phyloP scores from a whole-genome alignment of 2,888 invertebrate genomes.

The Theodoxus fluviatilis region DNA sequence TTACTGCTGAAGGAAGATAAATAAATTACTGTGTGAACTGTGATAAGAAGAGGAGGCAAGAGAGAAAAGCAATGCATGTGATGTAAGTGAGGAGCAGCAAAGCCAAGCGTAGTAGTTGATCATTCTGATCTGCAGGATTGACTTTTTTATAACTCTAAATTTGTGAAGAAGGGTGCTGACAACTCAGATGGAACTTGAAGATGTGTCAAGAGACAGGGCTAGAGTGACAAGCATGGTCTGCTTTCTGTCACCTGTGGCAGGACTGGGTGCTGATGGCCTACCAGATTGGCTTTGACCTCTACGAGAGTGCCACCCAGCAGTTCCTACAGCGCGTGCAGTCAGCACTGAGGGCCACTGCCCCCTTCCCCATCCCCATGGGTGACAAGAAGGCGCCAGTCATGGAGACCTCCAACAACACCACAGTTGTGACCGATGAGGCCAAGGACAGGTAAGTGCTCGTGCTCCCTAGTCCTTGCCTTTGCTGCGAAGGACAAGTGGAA shows the following conservation, averaged over 20 bases:
- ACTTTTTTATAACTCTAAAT: no score
- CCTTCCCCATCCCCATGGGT: conserved; percentile 46
- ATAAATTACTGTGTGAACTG: conserved; percentile 1
- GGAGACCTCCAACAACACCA: no score
- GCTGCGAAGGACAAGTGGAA: no score
- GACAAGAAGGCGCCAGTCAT: conserved; percentile 31
- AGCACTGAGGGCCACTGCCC: conserved; percentile 58
- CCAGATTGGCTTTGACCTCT: conserved; percentile 98
- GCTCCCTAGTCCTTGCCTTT: no score
- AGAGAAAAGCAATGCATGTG: no score
- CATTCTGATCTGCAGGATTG: no score
- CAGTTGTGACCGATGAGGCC: conserved; percentile 22
- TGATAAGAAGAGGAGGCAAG: no score
- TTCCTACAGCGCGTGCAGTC: conserved; percentile 75
- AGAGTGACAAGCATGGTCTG: not conserved
- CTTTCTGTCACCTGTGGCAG: conserved; percentile 45
- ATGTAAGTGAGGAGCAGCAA: no score
- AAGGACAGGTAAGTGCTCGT: conserved; percentile 31
- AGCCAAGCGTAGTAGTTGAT: no score
- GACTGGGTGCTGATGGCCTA: conserved; percentile 93
- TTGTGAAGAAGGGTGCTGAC: no score
- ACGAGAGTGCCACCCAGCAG: conserved; percentile 98
- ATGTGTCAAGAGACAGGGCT: not conserved
- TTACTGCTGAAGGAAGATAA: not conserved
- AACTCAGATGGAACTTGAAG: not conserved